These are phyloP conservation scores for Grallaria varia DNA, from an alignment of 2,113 vertebrate species.

Conservation along the genomic window DNA sequence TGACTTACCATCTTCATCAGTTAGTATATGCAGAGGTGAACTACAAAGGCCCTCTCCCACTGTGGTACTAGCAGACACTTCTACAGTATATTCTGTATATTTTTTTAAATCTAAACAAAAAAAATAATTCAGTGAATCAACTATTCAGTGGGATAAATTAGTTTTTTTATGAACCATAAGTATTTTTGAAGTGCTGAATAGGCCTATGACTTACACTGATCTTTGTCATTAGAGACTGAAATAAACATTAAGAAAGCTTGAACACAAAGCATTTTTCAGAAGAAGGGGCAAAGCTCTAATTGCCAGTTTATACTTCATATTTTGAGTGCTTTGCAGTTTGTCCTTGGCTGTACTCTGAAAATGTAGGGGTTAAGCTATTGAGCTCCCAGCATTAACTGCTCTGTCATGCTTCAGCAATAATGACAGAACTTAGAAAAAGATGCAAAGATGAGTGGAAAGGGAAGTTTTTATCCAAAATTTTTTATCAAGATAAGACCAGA, in stretches of 20 bases:
- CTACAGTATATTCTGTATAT: conserved; percentile 71
- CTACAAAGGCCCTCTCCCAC: conserved; percentile 75
- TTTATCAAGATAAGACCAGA: background rate
- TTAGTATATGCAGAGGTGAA: conserved; percentile 64
- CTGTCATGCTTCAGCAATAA: background rate
- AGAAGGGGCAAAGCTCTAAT: background rate
- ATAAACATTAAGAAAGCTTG: background rate
- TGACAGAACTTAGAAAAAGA: background rate
- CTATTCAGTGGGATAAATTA: background rate
- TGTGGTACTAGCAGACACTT: conserved; percentile 77
- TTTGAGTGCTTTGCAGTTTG: background rate
- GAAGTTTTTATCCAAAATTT: background rate
- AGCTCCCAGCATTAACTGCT: background rate
- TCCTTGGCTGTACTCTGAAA: background rate
- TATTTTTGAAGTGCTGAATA: background rate
- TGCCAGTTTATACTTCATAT: background rate
- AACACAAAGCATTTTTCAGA: background rate
- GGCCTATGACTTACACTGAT: background rate
- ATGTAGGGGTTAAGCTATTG: background rate
- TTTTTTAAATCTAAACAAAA: conserved; percentile 73
- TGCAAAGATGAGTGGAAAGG: background rate
- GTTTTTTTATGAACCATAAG: background rate
- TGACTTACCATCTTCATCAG: conserved; percentile 80
- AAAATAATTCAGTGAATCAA: background rate
- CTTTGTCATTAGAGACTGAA: background rate